Evolutionary conservation across 2,113 vertebrate species (phyloP).

Genomic region (Furnarius figulus): DNA sequence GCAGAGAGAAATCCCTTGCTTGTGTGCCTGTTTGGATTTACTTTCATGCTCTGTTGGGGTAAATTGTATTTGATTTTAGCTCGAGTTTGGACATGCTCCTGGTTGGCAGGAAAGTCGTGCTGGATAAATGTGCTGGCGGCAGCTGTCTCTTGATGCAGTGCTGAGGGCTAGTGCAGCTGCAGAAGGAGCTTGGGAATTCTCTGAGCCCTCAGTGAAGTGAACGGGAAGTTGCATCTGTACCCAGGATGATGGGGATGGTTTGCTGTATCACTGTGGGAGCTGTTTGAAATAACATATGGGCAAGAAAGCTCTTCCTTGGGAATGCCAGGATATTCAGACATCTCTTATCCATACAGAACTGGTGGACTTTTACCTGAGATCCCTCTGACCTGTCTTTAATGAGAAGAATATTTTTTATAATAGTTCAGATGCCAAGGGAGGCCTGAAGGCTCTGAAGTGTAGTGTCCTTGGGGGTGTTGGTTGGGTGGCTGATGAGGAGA

Average conservation of each 20-base stretch:
- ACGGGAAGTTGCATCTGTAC: too few relatives aligned
- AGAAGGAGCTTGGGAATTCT: background rate
- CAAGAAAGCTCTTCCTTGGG: background rate
- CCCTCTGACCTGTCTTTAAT: background rate
- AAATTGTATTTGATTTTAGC: background rate
- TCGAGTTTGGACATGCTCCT: background rate
- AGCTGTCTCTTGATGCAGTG: background rate
- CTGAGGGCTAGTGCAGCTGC: background rate
- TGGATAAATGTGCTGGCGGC: background rate
- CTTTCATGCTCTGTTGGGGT: background rate
- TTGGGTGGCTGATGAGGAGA: background rate
- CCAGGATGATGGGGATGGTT: background rate
- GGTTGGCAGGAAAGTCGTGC: background rate
- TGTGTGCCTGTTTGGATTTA: background rate
- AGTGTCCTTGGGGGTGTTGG: background rate
- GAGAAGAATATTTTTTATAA: background rate
- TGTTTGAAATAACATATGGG: fast-evolving
- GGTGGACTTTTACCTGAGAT: background rate
- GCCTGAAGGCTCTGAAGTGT: background rate
- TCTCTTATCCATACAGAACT: fast-evolving
- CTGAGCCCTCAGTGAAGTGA: background rate
- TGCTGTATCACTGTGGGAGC: background rate
- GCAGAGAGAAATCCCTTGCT: background rate
- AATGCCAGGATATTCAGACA: background rate
- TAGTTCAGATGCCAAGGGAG: background rate